Conservation (phyloP, 53 echinoderm and acorn worm genomes). For the Crossaster papposus region DNA sequence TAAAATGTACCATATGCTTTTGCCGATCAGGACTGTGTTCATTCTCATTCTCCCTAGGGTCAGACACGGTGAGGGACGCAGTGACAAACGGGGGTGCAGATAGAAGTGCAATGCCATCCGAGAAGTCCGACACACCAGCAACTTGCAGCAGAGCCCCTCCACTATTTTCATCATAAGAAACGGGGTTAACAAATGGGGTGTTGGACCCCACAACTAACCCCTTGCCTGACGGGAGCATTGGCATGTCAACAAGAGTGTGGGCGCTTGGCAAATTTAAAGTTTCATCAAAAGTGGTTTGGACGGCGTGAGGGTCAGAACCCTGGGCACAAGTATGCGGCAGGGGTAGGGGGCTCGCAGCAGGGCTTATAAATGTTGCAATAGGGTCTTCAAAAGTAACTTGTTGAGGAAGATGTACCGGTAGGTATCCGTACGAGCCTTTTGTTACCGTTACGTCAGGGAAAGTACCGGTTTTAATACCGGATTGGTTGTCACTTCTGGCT, state of each 20-base stretch:
- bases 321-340: neutral
- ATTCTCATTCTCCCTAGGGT: conserved; percentile 1
- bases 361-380: neutral
- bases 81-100: conserved; percentile 32
- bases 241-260: neutral
- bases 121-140: neutral
- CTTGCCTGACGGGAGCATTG: neutral
- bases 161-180: neutral
- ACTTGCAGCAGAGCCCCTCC: neutral
- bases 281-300: neutral
- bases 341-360: neutral
- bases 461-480: neutral
- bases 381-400: neutral
- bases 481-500: neutral
- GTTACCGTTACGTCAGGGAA: neutral
- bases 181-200: neutral
- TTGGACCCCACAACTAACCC: neutral
- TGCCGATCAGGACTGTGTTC: neutral
- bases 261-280: neutral
- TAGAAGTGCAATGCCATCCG: neutral
- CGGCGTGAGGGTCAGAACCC: neutral
- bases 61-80: conserved; percentile 30
- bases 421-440: neutral
- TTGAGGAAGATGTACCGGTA: neutral
- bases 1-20: conserved; percentile 1